Percentiles rank a stretch among this genome's conserved stretches.
phyloP scores from a whole-genome alignment of 2,113 vertebrate genomes.

The Embiotoca jacksoni region DNA sequence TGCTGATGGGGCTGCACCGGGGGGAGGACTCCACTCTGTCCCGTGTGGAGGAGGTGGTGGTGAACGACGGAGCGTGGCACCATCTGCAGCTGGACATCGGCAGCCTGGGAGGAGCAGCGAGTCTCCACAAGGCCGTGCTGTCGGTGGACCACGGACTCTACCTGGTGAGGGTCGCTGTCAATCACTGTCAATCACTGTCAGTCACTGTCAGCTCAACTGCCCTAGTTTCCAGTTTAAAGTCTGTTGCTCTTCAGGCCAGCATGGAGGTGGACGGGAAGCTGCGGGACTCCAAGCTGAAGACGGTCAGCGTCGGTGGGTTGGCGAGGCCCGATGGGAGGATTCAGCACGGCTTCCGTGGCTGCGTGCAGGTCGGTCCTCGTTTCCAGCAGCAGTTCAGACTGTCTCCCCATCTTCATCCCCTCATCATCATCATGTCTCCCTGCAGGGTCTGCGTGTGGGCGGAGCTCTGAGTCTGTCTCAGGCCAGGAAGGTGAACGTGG shows the following conservation, averaged over 20 bases:
- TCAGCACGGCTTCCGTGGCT: conserved; percentile 90
- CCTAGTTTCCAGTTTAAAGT: neutral
- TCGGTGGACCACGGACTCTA: conserved; percentile 91
- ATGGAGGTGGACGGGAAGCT: conserved; percentile 86
- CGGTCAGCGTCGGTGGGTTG: conserved; percentile 87
- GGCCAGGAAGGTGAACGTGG: conserved; percentile 87
- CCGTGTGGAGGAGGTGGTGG: conserved; percentile 86
- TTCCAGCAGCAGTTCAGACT: too few relatives aligned
- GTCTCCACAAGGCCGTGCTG: conserved; percentile 82
- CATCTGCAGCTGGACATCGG: conserved; percentile 88
- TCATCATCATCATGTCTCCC: neutral
- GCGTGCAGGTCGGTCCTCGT: conserved; percentile 87
- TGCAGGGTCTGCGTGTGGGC: conserved; percentile 88
- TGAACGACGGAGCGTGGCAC: conserved; percentile 92
- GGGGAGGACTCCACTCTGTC: conserved; percentile 84
- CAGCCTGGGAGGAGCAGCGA: conserved; percentile 62
- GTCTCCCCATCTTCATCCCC: too few relatives aligned
- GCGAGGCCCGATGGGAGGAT: conserved; percentile 78
- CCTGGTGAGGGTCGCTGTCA: conserved; percentile 74
- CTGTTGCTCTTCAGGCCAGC: conserved; percentile 76
- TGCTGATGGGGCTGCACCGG: conserved; percentile 86
- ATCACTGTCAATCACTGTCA: neutral
- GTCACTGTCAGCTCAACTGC: neutral
- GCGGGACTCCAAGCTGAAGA: conserved; percentile 86
- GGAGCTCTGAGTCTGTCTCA: conserved; percentile 85